Conservation (phyloP, 2,888 invertebrate genomes). For the Agrypnus murinus region DNA sequence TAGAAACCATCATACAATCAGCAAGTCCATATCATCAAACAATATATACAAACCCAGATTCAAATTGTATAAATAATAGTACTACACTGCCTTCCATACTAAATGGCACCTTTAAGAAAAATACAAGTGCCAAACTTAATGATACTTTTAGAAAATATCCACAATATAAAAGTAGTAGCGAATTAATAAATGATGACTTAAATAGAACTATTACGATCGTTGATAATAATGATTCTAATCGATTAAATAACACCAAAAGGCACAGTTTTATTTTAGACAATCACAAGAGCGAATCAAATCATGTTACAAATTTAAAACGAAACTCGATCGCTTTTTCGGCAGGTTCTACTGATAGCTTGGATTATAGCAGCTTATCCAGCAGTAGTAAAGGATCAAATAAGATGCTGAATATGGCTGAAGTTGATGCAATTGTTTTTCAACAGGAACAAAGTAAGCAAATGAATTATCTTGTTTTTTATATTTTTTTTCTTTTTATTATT, state of each 20-base stretch:
- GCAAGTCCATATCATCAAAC: neutral
- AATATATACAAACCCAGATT: neutral
- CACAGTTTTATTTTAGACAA: slow-evolving; percentile 45
- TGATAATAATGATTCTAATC: slow-evolving; percentile 32
- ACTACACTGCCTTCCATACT: slow-evolving; percentile 30
- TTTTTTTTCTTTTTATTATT: slow-evolving; percentile 1
- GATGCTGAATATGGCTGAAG: slow-evolving; percentile 67
- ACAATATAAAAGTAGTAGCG: slow-evolving; percentile 37
- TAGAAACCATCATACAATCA: slow-evolving; percentile 10
- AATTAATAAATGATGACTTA: slow-evolving; percentile 34
- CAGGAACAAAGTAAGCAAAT: slow-evolving; percentile 67
- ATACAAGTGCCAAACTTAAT: slow-evolving; percentile 50
- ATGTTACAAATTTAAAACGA: slow-evolving; percentile 41
- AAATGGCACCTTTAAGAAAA: slow-evolving; percentile 53
- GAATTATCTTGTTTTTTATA: slow-evolving; percentile 12
- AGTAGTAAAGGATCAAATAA: slow-evolving; percentile 66
- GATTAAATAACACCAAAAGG: slow-evolving; percentile 37
- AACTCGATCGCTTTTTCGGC: slow-evolving; percentile 59
- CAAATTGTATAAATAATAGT: neutral
- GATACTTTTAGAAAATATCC: slow-evolving; percentile 53
- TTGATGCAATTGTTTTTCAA: slow-evolving; percentile 67
- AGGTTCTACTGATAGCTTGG: slow-evolving; percentile 69
- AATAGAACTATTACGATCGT: slow-evolving; percentile 32
- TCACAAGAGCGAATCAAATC: slow-evolving; percentile 26
- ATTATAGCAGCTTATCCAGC: slow-evolving; percentile 67